phyloP scores from a whole-genome alignment of 1,140 invertebrate genomes.

The Bradysia coprophila region DNA sequence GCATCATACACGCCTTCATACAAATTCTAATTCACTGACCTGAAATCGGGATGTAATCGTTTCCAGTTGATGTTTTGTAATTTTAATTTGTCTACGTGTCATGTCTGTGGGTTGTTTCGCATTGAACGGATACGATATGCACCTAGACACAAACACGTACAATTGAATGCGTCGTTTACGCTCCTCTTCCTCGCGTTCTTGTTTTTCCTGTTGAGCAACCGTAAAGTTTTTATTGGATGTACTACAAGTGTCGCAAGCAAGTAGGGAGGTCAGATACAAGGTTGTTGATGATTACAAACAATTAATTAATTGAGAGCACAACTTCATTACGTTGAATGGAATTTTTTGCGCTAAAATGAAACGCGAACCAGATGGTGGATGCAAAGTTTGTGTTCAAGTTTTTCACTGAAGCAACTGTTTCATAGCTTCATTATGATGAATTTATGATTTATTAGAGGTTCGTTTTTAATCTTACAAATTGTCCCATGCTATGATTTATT shows the following conservation, averaged over 20 bases:
- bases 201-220: conserved; percentile 39
- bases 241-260: not conserved
- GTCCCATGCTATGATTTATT: no score
- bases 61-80: conserved; percentile 90
- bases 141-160: conserved; percentile 96
- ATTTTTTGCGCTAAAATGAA: no score
- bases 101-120: conserved; percentile 98
- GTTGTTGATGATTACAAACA: not conserved
- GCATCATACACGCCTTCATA: no score
- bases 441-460: no score
- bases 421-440: no score
- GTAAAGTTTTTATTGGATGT: not conserved
- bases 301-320: no score
- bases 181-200: conserved; percentile 83
- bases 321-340: no score
- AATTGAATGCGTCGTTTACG: conserved; percentile 83
- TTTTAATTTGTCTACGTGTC: conserved; percentile 80
- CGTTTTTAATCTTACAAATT: no score
- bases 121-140: conserved; percentile 98
- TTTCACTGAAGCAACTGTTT: no score
- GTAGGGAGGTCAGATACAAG: not conserved
- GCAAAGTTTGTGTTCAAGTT: no score
- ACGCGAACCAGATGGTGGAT: not conserved
- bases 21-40: no score
- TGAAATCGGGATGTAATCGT: conserved; percentile 89